phyloP scores from a whole-genome alignment of 2,888 invertebrate species.

The Crepidodera aurea region DNA sequence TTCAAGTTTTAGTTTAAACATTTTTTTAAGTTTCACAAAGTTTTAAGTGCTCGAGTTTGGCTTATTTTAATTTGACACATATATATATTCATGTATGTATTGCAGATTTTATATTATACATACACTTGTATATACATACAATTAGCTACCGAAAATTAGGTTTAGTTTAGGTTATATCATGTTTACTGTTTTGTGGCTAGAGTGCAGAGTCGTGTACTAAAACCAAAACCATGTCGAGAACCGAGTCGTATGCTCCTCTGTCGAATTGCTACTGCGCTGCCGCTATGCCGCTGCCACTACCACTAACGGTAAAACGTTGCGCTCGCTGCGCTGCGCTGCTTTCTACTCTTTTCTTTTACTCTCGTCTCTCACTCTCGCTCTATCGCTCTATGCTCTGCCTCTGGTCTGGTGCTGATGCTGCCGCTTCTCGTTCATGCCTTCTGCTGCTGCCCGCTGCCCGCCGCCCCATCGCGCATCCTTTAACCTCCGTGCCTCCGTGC shows the following conservation, averaged over 20 bases:
- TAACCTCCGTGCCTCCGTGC: background rate
- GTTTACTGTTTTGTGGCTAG: conserved; percentile 59
- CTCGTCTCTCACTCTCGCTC: conserved; percentile 13
- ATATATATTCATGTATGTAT: conserved; percentile 39
- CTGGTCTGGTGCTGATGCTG: conserved; percentile 6
- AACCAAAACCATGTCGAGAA: conserved; percentile 53
- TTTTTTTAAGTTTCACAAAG: conserved; percentile 40
- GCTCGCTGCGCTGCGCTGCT: conserved; percentile 19
- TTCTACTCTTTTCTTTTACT: conserved; percentile 8
- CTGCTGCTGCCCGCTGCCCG: conserved; percentile 7
- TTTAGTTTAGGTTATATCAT: conserved; percentile 60
- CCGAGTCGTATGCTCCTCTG: conserved; percentile 55
- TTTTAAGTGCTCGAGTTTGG: conserved; percentile 39
- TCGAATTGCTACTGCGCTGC: conserved; percentile 59
- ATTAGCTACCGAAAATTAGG: conserved; percentile 54
- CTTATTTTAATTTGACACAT: conserved; percentile 39
- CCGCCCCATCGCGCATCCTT: conserved; percentile 14
- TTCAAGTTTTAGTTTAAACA: conserved; percentile 36
- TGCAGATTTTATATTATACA: conserved; percentile 46
- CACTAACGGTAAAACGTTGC: conserved; percentile 12
- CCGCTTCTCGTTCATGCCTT: conserved; percentile 14
- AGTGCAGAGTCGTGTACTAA: conserved; percentile 61
- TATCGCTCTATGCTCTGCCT: conserved; percentile 1
- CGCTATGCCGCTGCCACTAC: conserved; percentile 47
- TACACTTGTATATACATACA: conserved; percentile 60